These are phyloP conservation scores for Craseonycteris thonglongyai DNA, from an alignment of 2,113 vertebrate species.

Conservation along the genomic window DNA sequence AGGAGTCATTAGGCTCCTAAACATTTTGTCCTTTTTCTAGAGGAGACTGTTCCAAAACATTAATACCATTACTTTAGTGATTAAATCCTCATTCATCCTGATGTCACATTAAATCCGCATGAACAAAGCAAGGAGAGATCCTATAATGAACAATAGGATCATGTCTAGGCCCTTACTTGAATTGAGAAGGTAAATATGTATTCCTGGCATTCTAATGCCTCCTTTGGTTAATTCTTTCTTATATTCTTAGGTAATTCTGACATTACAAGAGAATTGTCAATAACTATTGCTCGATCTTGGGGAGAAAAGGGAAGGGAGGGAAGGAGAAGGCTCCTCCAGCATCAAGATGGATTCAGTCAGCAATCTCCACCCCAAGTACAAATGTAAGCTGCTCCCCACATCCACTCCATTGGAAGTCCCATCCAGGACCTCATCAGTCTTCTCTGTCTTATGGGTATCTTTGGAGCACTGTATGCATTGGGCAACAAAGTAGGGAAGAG, in stretches of 20 bases:
- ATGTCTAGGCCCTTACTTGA: background rate
- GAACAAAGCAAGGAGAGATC: background rate
- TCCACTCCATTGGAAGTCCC: background rate
- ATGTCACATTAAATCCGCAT: background rate
- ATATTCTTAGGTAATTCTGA: background rate
- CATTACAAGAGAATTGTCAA: background rate
- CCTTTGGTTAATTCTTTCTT: background rate
- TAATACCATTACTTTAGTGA: background rate
- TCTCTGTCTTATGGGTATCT: background rate
- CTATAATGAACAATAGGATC: background rate
- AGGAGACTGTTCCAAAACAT: background rate
- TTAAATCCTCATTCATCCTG: background rate
- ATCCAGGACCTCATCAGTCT: no score
- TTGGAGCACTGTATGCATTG: background rate
- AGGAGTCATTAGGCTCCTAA: background rate
- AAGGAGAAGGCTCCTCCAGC: background rate
- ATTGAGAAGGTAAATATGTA: background rate
- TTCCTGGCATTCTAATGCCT: background rate
- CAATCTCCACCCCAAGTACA: background rate
- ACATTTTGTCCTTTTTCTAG: background rate
- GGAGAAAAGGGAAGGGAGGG: background rate
- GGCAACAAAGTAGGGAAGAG: background rate
- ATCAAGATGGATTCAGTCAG: background rate
- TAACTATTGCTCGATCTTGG: background rate
- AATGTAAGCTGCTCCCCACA: background rate